Base-by-base conservation (phyloP, 2,888 invertebrate genomes). In the Oscheius sp. region DNA sequence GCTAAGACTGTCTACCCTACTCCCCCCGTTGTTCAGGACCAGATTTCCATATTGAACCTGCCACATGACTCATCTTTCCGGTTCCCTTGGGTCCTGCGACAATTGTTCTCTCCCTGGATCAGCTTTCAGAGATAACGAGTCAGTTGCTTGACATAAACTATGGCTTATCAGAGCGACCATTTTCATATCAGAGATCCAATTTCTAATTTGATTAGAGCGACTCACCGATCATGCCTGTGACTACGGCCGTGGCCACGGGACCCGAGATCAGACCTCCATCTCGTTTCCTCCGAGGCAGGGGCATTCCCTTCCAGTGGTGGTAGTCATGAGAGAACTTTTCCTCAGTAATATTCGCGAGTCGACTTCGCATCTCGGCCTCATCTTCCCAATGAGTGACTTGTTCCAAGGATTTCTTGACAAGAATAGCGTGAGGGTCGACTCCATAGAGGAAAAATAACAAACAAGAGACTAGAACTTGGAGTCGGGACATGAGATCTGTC, bases 211-310 rank as follows among this genome's bases (percentile, higher is more conserved):
- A 53, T 29, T 53, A 53, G 53, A 13, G 29, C 7, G 42, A 75
- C 78, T 63, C 75, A 85, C 86, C 86, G 48, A 87, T 87, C 83
- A 87, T 86, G 65, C 87, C 87, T 9, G 85, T 85, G 21, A 87
- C 86, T 10, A 87, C 76, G 42, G 86, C 86, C 0, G 85, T 84
- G 3, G 86, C 86, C 9, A 86, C 74, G 11, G 86, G 86, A 13
- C 84, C 85, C 35, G 82, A 79, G 50, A 85, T 79, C 51, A 83
- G 75, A 47, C 85, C 85, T 50, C 84, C 85, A 68, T 85, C 85
- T 59, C 84, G 58, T 66, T 80, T 80, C 51, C 60, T 71, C 13
- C 79, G 81, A 33, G 29, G 35, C 37, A 11, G 35, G 13, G 33
- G 47, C 35, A 11, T 32, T 70, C 70, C 74, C 59, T 70, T 73